phyloP scores from a whole-genome alignment of 2,797 vertebrate species.

The Sciaenops ocellatus region DNA sequence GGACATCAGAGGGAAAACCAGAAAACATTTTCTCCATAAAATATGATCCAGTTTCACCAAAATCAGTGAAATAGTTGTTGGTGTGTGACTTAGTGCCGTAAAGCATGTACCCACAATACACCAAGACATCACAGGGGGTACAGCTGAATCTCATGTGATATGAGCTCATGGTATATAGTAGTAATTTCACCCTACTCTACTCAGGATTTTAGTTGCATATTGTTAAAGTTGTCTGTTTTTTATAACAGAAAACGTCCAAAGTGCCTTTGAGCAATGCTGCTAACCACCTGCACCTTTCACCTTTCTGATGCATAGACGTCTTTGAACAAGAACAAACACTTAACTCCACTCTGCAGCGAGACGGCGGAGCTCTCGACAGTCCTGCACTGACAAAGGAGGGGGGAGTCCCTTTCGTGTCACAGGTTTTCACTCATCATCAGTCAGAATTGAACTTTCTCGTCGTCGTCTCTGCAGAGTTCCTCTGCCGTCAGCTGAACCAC shows the following conservation, averaged over 20 bases:
- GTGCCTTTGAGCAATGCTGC: background rate
- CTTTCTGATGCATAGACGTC: constrained; percentile 30
- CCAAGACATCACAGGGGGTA: too few species aligned
- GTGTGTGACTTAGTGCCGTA: too few species aligned
- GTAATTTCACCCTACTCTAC: too few species aligned
- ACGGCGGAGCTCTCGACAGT: constrained; percentile 21
- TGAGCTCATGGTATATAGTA: too few species aligned
- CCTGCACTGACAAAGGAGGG: constrained; percentile 8
- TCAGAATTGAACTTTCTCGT: background rate
- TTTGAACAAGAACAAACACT: constrained; percentile 39
- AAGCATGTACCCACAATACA: too few species aligned
- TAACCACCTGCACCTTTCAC: constrained; percentile 3
- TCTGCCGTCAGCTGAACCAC: constrained; percentile 30
- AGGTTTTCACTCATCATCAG: background rate
- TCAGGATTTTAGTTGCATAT: too few species aligned
- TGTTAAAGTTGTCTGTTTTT: too few species aligned
- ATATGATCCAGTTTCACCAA: too few species aligned
- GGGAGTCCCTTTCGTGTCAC: background rate
- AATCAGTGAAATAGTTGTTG: too few species aligned
- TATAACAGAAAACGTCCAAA: background rate
- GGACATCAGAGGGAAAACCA: too few species aligned
- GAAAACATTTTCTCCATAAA: too few species aligned
- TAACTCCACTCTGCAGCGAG: background rate
- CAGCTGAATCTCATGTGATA: too few species aligned
- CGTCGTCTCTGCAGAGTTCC: background rate